Evolutionary conservation across 2,113 vertebrate species (phyloP).

Genomic region (Nannobrachium achirus): DNA sequence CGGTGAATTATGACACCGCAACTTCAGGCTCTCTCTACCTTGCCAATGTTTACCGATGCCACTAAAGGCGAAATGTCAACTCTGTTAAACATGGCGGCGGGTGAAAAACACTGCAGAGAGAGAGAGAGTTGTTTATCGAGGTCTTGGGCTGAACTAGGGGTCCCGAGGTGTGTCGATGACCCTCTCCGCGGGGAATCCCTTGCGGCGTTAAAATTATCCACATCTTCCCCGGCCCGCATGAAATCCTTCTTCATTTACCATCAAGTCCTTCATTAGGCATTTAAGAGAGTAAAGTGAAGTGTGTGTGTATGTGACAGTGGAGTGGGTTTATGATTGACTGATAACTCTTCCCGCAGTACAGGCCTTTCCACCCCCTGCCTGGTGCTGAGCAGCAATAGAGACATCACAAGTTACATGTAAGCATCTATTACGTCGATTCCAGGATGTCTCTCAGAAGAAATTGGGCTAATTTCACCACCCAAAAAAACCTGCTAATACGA

Average conservation of each 20-base stretch:
- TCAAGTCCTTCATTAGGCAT: conserved; percentile 44
- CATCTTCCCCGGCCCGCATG: conserved; percentile 34
- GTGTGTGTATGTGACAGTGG: conserved; percentile 9
- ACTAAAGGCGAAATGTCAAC: conserved; percentile 74
- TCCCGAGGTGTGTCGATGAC: conserved; percentile 45
- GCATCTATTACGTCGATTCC: conserved; percentile 64
- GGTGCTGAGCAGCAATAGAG: conserved; percentile 67
- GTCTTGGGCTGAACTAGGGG: conserved; percentile 38
- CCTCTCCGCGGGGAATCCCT: conserved; percentile 26
- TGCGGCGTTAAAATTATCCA: conserved; percentile 53
- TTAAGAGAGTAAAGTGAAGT: conserved; percentile 23
- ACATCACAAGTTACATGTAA: conserved; percentile 67
- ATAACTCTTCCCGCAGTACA: conserved; percentile 39
- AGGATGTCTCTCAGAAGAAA: conserved; percentile 72
- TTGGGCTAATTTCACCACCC: conserved; percentile 76
- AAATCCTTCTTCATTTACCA: conserved; percentile 38
- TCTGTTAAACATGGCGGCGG: conserved; percentile 71
- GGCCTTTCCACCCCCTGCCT: conserved; percentile 62
- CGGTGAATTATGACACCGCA: conserved; percentile 85
- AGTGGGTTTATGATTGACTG: conserved; percentile 57
- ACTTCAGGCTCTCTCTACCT: conserved; percentile 76
- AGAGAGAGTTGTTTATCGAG: conserved; percentile 62
- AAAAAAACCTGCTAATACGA: conserved; percentile 82
- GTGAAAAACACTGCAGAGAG: conserved; percentile 62
- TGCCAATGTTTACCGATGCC: conserved; percentile 78